These are phyloP conservation scores for Hemaris fuciformis DNA, from an alignment of 2,888 invertebrate genomes.

Conservation along the genomic window DNA sequence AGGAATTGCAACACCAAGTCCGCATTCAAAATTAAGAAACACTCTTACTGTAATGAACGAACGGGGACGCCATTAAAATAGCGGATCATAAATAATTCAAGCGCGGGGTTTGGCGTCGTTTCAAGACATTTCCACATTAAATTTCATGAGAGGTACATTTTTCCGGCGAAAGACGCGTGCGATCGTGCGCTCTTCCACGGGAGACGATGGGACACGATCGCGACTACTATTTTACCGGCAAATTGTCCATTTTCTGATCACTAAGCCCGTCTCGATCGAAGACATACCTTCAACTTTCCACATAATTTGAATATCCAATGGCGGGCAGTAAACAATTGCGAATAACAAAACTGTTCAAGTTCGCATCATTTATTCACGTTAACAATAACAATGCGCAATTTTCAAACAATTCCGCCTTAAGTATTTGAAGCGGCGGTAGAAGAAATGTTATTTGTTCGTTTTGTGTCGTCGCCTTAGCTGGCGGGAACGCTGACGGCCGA, in stretches of 20 bases:
- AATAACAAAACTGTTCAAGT: conserved; percentile 27
- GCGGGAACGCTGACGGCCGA: conserved; percentile 53
- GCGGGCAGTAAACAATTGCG: background rate
- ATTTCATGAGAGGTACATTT: conserved; percentile 80
- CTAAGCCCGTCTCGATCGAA: conserved; percentile 12
- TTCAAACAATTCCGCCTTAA: conserved; percentile 58
- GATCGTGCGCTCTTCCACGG: conserved; percentile 38
- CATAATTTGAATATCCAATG: background rate
- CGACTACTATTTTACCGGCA: conserved; percentile 36
- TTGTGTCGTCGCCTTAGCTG: conserved; percentile 62
- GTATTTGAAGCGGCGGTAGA: conserved; percentile 53
- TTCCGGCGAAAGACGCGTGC: conserved; percentile 59
- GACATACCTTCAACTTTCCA: background rate
- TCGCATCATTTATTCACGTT: conserved; percentile 39
- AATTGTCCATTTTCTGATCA: conserved; percentile 50
- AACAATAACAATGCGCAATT: conserved; percentile 58
- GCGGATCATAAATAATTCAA: conserved; percentile 79
- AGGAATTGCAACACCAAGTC: conserved; percentile 51
- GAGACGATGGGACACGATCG: conserved; percentile 15
- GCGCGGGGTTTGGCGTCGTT: conserved; percentile 75
- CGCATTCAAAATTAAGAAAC: conserved; percentile 73
- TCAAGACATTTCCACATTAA: conserved; percentile 80
- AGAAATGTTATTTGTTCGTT: conserved; percentile 66
- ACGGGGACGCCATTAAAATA: conserved; percentile 76
- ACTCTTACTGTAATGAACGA: conserved; percentile 73